phyloP scores from a whole-genome alignment of 2,113 vertebrate species.

The Anas platyrhynchos region DNA sequence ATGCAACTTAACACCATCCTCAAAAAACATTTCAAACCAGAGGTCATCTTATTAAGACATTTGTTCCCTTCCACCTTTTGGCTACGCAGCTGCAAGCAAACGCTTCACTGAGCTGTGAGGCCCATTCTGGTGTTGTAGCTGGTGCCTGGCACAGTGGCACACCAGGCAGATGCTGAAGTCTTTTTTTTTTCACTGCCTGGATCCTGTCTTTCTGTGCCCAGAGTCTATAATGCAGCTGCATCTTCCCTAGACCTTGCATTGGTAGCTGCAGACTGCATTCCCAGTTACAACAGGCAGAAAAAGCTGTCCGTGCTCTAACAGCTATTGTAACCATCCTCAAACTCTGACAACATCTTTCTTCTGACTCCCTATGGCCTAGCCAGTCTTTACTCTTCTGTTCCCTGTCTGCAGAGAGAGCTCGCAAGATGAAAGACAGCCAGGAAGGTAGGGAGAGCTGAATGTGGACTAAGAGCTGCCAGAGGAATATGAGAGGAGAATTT shows the following conservation, averaged over 20 bases:
- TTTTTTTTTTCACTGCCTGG: not conserved
- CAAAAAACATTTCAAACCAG: not conserved
- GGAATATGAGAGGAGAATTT: conserved; percentile 65
- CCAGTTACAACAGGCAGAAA: not conserved
- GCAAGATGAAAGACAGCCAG: conserved; percentile 43
- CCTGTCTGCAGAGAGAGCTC: conserved; percentile 18
- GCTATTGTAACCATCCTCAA: conserved; percentile 19
- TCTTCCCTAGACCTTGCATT: not conserved
- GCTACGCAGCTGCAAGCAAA: not conserved
- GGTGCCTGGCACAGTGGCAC: not conserved
- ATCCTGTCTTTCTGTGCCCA: not conserved
- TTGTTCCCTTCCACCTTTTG: not conserved
- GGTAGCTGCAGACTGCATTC: not conserved
- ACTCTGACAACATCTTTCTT: conserved; percentile 33
- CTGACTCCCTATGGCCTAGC: conserved; percentile 18
- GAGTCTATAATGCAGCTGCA: not conserved
- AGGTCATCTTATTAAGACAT: not conserved
- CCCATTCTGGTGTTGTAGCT: not conserved
- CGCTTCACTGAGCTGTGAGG: not conserved
- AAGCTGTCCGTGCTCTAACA: not conserved
- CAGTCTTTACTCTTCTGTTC: conserved; percentile 10
- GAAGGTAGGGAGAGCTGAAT: not conserved
- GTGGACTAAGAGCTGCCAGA: conserved; percentile 52
- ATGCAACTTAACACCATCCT: rapidly evolving
- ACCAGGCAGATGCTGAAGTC: not conserved